These are phyloP conservation scores for Andrena haemorrhoa DNA, from an alignment of 2,888 invertebrate species.

Conservation along the genomic window DNA sequence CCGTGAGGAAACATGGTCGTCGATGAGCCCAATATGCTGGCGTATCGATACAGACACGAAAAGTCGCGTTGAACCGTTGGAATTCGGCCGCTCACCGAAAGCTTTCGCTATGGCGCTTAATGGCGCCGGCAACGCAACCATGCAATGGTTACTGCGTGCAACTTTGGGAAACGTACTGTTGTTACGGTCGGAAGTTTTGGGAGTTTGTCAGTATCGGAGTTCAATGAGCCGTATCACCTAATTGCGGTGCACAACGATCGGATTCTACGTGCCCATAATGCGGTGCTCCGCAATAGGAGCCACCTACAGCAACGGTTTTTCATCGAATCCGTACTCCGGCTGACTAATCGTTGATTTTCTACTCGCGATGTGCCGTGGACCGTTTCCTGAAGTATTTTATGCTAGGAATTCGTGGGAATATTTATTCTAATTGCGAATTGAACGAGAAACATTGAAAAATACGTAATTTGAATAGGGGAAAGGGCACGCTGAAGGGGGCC, in stretches of 20 bases:
- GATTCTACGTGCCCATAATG: conserved; percentile 38
- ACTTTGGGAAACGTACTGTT: conserved; percentile 42
- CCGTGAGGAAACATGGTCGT: not conserved
- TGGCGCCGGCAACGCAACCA: conserved; percentile 30
- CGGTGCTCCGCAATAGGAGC: conserved; percentile 29
- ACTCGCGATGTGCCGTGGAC: not conserved
- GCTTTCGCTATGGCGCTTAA: conserved; percentile 52
- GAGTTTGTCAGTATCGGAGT: conserved; percentile 57
- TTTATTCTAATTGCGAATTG: not conserved
- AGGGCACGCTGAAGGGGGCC: too few species aligned
- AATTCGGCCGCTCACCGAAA: conserved; percentile 56
- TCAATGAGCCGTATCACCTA: conserved; percentile 61
- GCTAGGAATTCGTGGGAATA: not conserved
- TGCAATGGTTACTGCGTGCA: conserved; percentile 42
- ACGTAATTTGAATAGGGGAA: too few species aligned
- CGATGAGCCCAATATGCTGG: conserved; percentile 29
- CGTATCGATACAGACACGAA: conserved; percentile 24
- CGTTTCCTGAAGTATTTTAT: not conserved
- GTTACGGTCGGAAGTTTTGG: conserved; percentile 48
- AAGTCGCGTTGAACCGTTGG: conserved; percentile 40
- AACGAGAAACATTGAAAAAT: not conserved
- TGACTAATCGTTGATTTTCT: conserved; percentile 21
- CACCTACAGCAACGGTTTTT: conserved; percentile 21
- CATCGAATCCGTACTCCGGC: not conserved
- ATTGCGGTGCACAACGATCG: conserved; percentile 48